Evolutionary conservation across 2,888 invertebrate species (phyloP).

Genomic region (Micoletzkya japonica): DNA sequence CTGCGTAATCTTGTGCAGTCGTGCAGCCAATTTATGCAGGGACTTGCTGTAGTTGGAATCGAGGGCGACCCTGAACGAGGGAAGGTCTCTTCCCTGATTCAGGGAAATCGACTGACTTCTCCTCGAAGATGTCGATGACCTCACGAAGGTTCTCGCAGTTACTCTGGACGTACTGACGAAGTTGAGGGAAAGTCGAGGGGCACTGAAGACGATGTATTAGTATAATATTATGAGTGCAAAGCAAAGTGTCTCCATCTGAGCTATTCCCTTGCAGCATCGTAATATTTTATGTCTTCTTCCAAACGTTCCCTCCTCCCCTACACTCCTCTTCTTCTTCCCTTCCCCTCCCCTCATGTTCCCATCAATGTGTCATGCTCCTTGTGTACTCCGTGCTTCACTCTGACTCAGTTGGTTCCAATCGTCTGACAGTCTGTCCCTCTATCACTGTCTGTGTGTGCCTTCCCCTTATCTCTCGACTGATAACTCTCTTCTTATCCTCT

Average conservation of each 20-base stretch:
- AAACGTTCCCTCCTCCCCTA: background rate
- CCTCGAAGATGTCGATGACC: slow-evolving; percentile 23
- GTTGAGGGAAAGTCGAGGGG: slow-evolving; percentile 23
- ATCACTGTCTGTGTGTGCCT: too few relatives aligned
- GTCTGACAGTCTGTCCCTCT: background rate
- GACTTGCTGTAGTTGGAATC: slow-evolving; percentile 22
- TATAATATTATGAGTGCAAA: background rate
- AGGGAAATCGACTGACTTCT: slow-evolving; percentile 11
- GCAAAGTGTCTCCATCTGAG: background rate
- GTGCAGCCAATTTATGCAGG: slow-evolving; percentile 27
- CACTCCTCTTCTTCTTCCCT: background rate
- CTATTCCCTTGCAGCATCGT: background rate
- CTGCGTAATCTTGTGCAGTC: slow-evolving; percentile 28
- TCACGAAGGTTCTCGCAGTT: slow-evolving; percentile 27
- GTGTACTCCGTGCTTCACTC: too few relatives aligned
- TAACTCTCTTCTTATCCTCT: too few relatives aligned
- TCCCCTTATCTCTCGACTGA: too few relatives aligned
- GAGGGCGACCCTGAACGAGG: slow-evolving; percentile 20
- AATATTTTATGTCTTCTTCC: background rate
- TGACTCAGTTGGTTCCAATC: too few relatives aligned
- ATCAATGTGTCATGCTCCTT: background rate
- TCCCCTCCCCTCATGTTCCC: background rate
- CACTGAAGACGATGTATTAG: slow-evolving; percentile 14
- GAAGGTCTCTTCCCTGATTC: too few relatives aligned
- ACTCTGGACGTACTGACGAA: slow-evolving; percentile 9